A percentile compares a stretch with the other conserved stretches of the same genome.
These are phyloP conservation scores for Cololabis saira DNA, from an alignment of 2,113 vertebrate species.

Conservation along the genomic window DNA sequence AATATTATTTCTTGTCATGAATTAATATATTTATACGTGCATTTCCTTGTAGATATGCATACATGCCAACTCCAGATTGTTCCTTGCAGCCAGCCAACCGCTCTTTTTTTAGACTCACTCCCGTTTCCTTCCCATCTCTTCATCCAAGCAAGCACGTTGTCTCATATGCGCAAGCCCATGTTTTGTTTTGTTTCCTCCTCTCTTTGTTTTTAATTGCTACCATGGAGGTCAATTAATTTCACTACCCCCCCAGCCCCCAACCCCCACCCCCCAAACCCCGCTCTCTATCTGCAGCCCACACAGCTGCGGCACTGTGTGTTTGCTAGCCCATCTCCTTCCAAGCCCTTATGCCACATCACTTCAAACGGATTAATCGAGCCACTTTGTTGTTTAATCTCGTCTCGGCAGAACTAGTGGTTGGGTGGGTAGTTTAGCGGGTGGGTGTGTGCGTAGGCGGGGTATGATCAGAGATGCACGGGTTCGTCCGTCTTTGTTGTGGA, in stretches of 20 bases:
- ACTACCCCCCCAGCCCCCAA: slow-evolving; percentile 34
- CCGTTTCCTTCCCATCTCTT: slow-evolving; percentile 63
- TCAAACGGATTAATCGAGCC: slow-evolving; percentile 82
- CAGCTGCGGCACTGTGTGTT: slow-evolving; percentile 75
- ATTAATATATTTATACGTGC: too few relatives aligned
- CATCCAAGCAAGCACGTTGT: slow-evolving; percentile 70
- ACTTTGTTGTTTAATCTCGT: slow-evolving; percentile 84
- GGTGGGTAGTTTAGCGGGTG: slow-evolving; percentile 42
- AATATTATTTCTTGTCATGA: too few relatives aligned
- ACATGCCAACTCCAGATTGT: too few relatives aligned
- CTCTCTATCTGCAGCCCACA: slow-evolving; percentile 78
- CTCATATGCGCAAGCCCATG: slow-evolving; percentile 71
- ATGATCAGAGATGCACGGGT: slow-evolving; percentile 65
- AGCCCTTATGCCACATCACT: slow-evolving; percentile 82
- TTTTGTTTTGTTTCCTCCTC: slow-evolving; percentile 78
- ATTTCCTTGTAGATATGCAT: too few relatives aligned
- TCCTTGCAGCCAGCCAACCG: slow-evolving; percentile 19
- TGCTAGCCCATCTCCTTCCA: slow-evolving; percentile 77
- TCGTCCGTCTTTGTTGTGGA: slow-evolving; percentile 77
- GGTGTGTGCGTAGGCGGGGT: slow-evolving; percentile 55
- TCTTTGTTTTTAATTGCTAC: slow-evolving; percentile 83
- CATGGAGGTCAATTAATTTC: slow-evolving; percentile 84
- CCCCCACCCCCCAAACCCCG: not conserved
- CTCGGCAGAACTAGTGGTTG: slow-evolving; percentile 80
- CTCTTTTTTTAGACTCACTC: slow-evolving; percentile 45